A percentile compares a stretch with the other conserved stretches of the same genome.
phyloP scores from a whole-genome alignment of 2,888 invertebrate genomes.

The Tortricodes alternella region DNA sequence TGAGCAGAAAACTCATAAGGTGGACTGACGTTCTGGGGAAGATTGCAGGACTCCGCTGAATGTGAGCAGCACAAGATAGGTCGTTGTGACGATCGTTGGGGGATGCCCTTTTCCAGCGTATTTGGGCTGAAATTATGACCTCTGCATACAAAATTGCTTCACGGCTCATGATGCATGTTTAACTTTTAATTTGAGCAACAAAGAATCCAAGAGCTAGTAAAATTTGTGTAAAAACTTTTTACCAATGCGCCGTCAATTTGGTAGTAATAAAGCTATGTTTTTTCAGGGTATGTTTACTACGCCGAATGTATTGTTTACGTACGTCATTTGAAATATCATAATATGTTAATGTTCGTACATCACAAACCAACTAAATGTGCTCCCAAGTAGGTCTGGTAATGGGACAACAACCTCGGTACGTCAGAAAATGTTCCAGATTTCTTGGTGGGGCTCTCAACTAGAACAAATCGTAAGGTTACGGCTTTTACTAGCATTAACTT shows the following conservation, averaged over 20 bases:
- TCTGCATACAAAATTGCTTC: no score
- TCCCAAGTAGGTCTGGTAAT: background rate
- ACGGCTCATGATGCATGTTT: no score
- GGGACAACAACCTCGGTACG: background rate
- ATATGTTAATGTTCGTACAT: background rate
- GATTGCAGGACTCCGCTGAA: no score
- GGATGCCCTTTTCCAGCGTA: no score
- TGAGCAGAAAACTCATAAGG: no score
- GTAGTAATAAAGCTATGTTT: conserved; percentile 1
- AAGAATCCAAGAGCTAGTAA: no score
- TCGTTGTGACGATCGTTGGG: no score
- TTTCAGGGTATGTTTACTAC: conserved; percentile 19
- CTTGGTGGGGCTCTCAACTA: background rate
- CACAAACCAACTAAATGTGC: background rate
- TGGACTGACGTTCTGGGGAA: no score
- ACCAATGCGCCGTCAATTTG: background rate
- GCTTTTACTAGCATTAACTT: no score
- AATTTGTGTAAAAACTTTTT: background rate
- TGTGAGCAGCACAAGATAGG: no score
- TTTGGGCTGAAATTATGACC: no score
- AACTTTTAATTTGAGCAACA: no score
- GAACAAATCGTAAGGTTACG: background rate
- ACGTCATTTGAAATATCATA: conserved; percentile 9
- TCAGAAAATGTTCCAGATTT: background rate
- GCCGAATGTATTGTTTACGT: conserved; percentile 1